Conservation (phyloP, 2,113 vertebrate species). For the Oxygymnocypris stewartii region DNA sequence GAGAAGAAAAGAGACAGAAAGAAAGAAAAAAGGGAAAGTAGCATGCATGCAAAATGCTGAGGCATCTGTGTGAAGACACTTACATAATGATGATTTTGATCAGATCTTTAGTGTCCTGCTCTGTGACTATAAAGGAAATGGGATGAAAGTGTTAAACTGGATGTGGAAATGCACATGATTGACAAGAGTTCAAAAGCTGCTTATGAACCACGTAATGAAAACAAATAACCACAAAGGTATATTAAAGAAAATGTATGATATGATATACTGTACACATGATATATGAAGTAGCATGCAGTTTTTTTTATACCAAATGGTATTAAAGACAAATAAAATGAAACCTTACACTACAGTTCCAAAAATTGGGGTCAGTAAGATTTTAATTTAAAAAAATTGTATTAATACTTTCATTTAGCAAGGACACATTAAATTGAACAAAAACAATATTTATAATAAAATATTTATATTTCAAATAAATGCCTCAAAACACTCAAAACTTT, state of each 20-base stretch:
- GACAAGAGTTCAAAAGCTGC: conserved; percentile 51
- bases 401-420: neutral
- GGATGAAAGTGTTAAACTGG: conserved; percentile 80
- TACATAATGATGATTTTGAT: conserved; percentile 99
- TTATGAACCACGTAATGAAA: conserved; percentile 30
- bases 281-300: neutral
- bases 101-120: conserved; percentile 92
- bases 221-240: conserved; percentile 12
- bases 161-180: conserved; percentile 76
- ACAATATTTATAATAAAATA: neutral
- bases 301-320: conserved; percentile 1
- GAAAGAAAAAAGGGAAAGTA: conserved; percentile 6
- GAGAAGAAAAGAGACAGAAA: conserved; percentile 5
- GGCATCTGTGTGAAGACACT: conserved; percentile 77
- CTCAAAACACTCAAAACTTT: no score
- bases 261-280: neutral
- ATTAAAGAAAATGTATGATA: neutral
- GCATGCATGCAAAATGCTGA: conserved; percentile 58
- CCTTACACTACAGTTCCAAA: neutral
- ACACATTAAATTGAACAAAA: neutral
- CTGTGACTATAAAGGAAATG: conserved; percentile 83
- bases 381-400: no score
- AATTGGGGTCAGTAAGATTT: neutral
- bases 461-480: neutral
- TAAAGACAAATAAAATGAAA: conserved; percentile 2